Evolutionary conservation across 2,888 invertebrate species (phyloP).

Genomic region (Himalopsyche japonica): DNA sequence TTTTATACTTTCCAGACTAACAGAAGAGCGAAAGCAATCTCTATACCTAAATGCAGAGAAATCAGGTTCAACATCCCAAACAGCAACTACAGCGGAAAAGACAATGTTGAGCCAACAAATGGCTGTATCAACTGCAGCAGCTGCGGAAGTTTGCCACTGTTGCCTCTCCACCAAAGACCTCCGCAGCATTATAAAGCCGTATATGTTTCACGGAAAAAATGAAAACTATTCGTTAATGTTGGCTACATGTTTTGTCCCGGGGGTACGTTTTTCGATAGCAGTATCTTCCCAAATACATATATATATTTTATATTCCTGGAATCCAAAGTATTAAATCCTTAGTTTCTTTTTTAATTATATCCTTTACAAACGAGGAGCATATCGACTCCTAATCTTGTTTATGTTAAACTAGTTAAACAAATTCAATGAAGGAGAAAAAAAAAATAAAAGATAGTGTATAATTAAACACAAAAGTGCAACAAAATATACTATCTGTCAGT

Average conservation of each 20-base stretch:
- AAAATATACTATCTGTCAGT: too few species aligned
- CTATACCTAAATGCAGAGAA: background rate
- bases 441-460: too few species aligned
- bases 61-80: background rate
- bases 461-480: too few species aligned
- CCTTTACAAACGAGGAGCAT: too few species aligned
- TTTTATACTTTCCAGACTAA: background rate
- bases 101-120: background rate
- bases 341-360: too few species aligned
- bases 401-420: too few species aligned
- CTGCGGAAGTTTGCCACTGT: conserved; percentile 25
- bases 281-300: background rate
- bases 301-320: too few species aligned
- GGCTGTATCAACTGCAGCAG: background rate
- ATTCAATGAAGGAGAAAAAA: too few species aligned
- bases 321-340: too few species aligned
- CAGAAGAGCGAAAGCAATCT: background rate
- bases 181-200: conserved; percentile 26
- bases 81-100: background rate
- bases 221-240: conserved; percentile 34
- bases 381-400: too few species aligned
- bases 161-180: conserved; percentile 28
- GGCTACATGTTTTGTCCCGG: conserved; percentile 18
- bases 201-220: conserved; percentile 27
- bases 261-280: background rate